phyloP scores from a whole-genome alignment of 1,140 invertebrate genomes.

The Brachionus calyciflorus region DNA sequence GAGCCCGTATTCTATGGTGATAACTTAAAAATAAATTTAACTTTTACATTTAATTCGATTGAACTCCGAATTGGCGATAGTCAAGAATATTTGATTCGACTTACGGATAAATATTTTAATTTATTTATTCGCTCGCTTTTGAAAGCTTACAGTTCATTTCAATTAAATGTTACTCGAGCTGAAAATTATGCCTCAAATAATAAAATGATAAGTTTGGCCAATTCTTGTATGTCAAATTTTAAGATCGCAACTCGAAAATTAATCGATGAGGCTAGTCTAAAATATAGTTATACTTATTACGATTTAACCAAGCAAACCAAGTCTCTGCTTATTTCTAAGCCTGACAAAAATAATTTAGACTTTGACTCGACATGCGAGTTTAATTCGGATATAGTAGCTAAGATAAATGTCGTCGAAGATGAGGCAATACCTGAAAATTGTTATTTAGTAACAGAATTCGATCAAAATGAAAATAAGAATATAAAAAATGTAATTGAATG shows the following conservation, averaged over 20 bases:
- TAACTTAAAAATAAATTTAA: neutral
- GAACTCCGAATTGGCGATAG: neutral
- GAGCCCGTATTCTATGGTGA: neutral
- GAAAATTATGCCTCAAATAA: neutral
- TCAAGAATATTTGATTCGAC: neutral
- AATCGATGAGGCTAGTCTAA: neutral
- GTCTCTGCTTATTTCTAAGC: neutral
- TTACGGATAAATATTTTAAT: constrained; percentile 31
- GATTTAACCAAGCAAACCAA: constrained; percentile 7
- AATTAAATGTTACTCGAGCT: neutral
- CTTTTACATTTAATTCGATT: constrained; percentile 29
- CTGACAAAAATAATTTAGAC: neutral
- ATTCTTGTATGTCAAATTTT: constrained; percentile 21
- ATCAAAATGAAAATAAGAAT: neutral
- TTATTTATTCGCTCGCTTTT: neutral
- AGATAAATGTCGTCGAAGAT: neutral
- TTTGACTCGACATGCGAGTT: constrained; percentile 18
- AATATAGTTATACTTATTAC: neutral
- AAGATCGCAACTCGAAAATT: neutral
- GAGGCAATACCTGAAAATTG: neutral
- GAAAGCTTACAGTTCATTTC: constrained; percentile 28
- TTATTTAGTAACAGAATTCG: constrained; percentile 15
- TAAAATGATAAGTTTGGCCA: neutral
- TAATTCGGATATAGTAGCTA: neutral
- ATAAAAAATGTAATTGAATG: neutral